Conservation (phyloP, 2,888 invertebrate species). For the Brachyptera risi region DNA sequence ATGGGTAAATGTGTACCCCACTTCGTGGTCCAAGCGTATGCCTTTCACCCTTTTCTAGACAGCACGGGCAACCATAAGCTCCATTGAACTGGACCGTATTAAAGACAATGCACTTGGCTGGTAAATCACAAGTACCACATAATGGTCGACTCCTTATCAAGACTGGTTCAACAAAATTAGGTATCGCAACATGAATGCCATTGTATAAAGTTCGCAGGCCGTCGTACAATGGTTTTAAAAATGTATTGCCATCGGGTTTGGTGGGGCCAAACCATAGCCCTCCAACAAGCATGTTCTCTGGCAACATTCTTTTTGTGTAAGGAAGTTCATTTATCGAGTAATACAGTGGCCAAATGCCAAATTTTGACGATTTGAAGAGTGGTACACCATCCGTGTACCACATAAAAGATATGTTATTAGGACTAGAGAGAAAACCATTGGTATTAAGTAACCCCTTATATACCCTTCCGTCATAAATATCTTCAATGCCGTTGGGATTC, state of each 20-base stretch:
- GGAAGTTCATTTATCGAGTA: constrained; percentile 32
- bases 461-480: constrained; percentile 21
- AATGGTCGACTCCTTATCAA: constrained; percentile 14
- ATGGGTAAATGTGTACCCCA: constrained; percentile 23
- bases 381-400: constrained; percentile 36
- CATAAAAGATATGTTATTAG: constrained; percentile 32
- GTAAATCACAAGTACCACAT: constrained; percentile 27
- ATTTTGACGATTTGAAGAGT: constrained; percentile 34
- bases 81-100: constrained; percentile 23
- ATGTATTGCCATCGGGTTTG: constrained; percentile 22
- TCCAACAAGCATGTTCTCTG: constrained; percentile 28
- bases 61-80: constrained; percentile 22
- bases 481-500: constrained; percentile 1
- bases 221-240: constrained; percentile 17
- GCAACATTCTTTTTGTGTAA: constrained; percentile 23
- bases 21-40: constrained; percentile 1
- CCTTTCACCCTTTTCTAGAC: constrained; percentile 15
- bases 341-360: constrained; percentile 34
- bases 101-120: constrained; percentile 23
- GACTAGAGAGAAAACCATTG: constrained; percentile 27
- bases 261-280: constrained; percentile 24
- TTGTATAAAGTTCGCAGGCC: neutral
- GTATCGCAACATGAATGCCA: constrained; percentile 5
- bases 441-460: constrained; percentile 16
- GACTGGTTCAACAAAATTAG: neutral